Conservation (phyloP, 2,113 vertebrate genomes). For the Erythrocebus patas region DNA sequence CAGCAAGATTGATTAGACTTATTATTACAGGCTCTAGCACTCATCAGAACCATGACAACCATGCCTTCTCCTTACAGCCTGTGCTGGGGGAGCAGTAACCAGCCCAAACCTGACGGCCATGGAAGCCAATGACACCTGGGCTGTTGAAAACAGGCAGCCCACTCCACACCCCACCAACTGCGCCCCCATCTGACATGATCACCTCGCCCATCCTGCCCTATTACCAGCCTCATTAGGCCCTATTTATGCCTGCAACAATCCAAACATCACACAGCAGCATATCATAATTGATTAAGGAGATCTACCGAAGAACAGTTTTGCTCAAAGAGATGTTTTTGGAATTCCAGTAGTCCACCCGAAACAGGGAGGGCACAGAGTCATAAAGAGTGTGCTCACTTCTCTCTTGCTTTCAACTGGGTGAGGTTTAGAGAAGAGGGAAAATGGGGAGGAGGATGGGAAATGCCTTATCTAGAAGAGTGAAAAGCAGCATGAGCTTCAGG, state of each 20-base stretch:
- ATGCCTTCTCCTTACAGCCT: not conserved
- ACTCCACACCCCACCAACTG: not conserved
- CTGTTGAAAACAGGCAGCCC: not conserved
- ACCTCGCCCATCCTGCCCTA: not conserved
- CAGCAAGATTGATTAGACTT: constrained; percentile 70
- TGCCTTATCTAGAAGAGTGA: not conserved
- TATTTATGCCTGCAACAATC: not conserved
- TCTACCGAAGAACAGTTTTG: not conserved
- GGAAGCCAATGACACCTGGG: not conserved
- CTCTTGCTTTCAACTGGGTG: not conserved
- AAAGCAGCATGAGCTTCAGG: not conserved
- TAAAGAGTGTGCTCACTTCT: not conserved
- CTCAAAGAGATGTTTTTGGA: not conserved
- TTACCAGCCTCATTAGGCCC: not conserved
- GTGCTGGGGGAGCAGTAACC: not conserved
- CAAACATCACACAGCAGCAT: not conserved
- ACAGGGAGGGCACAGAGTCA: not conserved
- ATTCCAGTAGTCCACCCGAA: not conserved
- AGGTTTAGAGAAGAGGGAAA: not conserved
- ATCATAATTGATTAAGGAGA: not conserved
- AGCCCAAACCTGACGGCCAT: not conserved
- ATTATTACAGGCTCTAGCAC: constrained; percentile 18
- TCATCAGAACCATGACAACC: not conserved
- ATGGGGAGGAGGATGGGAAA: not conserved
- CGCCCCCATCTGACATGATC: not conserved